Base-by-base conservation (phyloP, 1,140 invertebrate genomes). In the Limonius californicus region DNA sequence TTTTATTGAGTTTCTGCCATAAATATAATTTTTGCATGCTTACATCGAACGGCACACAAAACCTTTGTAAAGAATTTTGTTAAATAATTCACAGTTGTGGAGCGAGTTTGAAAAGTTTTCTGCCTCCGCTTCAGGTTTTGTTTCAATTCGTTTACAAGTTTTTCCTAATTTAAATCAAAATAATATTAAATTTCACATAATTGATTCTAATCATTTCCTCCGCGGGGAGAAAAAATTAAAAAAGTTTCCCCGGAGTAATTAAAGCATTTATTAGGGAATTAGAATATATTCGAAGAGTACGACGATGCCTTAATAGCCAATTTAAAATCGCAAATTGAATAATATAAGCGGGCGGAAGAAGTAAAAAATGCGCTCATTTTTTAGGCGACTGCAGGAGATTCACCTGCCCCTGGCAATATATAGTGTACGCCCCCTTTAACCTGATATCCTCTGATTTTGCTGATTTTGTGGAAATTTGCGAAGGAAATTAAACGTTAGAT, bases 311-410 rank as follows among this genome's bases (percentile, higher is more conserved):
- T 39, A 39, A 39, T 9, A 39, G 35, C n/a, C 35, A 39, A 39
- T 39, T 39, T 39, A 39, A 39, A 39, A 39, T 39, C 35, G n/a
- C 35, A 39, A 39, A 39, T 39, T 39, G 35, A 39, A 39, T 27
- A 27, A 27, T 39, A 39, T 39, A 6, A 39, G n/a, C n/a, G 35
- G 2, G n/a, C 7, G n/a, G 35, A 9, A 9, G 23, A 9, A 27
- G 23, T 9, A 39, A 39, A 39, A 39, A 39, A 39, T 39, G n/a
- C 7, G 2, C 2, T 2, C 35, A 9, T 12, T 39, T 39, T 39
- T 39, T 39, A 39, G 35, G 2, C 35, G 35, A 39, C 11, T 39
- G 11, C 35, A 12, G 11, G 11, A 39, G 35, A 39, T 39, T 39
- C 35, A 39, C 35, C 35, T 39, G 35, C 35, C 35, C n/a, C 11